Percentiles rank a stretch among this genome's conserved stretches.
phyloP scores from a whole-genome alignment of 2,797 vertebrate genomes.

The Notolepis coatsorum region DNA sequence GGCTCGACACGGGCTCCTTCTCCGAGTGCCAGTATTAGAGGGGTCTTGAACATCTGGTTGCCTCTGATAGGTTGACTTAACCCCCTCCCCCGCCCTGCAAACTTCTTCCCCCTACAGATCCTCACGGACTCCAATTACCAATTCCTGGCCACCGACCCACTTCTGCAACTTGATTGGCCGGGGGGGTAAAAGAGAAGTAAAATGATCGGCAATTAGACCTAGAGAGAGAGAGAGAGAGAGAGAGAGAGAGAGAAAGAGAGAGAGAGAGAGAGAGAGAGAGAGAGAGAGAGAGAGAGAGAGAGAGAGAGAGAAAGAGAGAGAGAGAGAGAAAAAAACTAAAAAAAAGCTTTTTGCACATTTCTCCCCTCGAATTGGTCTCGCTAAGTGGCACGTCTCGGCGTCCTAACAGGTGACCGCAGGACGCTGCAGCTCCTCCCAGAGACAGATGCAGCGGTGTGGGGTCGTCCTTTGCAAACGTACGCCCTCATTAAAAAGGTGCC shows the following conservation, averaged over 20 bases:
- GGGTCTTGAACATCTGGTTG: slow-evolving; percentile 56
- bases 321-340: too few relatives aligned
- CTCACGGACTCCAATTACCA: slow-evolving; percentile 62
- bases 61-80: slow-evolving; percentile 64
- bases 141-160: slow-evolving; percentile 35
- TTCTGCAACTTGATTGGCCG: slow-evolving; percentile 32
- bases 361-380: slow-evolving; percentile 8
- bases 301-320: too few relatives aligned
- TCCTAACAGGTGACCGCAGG: neutral
- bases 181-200: slow-evolving; percentile 14
- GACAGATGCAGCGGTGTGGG: neutral
- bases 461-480: neutral
- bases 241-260: too few relatives aligned
- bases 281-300: too few relatives aligned
- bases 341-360: neutral
- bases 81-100: slow-evolving; percentile 14
- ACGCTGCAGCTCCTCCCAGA: too few relatives aligned
- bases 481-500: slow-evolving; percentile 8
- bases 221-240: too few relatives aligned
- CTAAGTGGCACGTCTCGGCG: neutral
- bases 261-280: too few relatives aligned
- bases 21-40: slow-evolving; percentile 39
- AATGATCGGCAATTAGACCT: slow-evolving; percentile 39
- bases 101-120: slow-evolving; percentile 33
- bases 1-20: slow-evolving; percentile 33